Base-by-base conservation (phyloP, 2,797 vertebrate genomes). In the Sebastes glaucus region DNA sequence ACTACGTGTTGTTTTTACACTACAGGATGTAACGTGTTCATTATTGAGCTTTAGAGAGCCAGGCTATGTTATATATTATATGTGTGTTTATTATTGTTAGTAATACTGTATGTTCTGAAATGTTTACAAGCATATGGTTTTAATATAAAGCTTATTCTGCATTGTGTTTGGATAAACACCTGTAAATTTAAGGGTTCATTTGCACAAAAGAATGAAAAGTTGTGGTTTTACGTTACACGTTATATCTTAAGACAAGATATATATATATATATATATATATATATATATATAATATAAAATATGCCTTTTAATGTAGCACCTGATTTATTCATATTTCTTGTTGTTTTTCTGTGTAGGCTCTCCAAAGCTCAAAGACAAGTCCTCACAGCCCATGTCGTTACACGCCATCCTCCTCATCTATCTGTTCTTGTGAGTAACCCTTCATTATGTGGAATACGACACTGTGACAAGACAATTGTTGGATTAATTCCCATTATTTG, bases 351-450 rank as follows among this genome's bases (percentile, higher is more conserved):
- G n/a, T 6, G 0, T 63, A 97, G 97, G 92, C 38, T 78, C 85
- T 16, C 72, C 89, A 35, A 91, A 93, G 30, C 86, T 90, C 71
- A 95, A 89, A 90, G 83, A 93, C 73, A 96, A 94, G 74, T 72
- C 94, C 18, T 92, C 93, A 7, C 96, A 96, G 77, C 82, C 93
- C 1, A 64, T 92, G 1, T 95, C 96, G 38, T 82, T 98, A 33
- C 96, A 96, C 67, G 89, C 94, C 14, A 76, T 98, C 74, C 97
- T 98, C 22, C 60, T 98, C 28, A 89, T 98, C 91, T 99, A 98
- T 0, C 93, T 97, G 87, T 33, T 98, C 87, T 67, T 98, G 98
- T 99, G 95, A 98, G 98, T 97, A 80, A 16, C 42, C 28, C 28
- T 66, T 78, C 7, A 71, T 69, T 52, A 42, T 16, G 20, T 64